Evolutionary conservation across 1,140 invertebrate species (phyloP).

Genomic region (Lasioglossum baleicum): DNA sequence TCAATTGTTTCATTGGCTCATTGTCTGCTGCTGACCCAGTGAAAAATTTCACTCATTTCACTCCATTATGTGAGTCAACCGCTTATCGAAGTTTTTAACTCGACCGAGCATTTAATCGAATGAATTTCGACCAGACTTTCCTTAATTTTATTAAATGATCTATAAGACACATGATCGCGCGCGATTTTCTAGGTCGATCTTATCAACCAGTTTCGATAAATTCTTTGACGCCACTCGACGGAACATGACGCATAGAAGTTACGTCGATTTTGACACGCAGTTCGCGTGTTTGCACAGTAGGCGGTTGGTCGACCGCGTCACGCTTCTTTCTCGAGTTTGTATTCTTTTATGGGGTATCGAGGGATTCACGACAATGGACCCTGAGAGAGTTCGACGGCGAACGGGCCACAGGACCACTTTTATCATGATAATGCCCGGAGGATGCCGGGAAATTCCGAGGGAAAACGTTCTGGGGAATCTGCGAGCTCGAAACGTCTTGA

Average conservation of each 20-base stretch:
- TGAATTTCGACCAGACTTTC: background rate
- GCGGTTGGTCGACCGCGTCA: conserved; percentile 50
- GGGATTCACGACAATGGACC: conserved; percentile 33
- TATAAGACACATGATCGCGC: background rate
- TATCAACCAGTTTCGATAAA: no score
- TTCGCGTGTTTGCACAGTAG: conserved; percentile 64
- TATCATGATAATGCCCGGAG: conserved; percentile 51
- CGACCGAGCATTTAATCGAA: background rate
- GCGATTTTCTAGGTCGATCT: no score
- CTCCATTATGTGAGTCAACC: background rate
- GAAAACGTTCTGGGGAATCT: conserved; percentile 31
- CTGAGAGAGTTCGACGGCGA: conserved; percentile 3
- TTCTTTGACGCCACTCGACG: no score
- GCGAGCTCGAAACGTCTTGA: background rate
- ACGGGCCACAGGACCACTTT: conserved; percentile 37
- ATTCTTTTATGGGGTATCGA: conserved; percentile 53
- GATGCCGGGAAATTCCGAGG: conserved; percentile 17
- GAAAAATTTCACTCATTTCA: no score
- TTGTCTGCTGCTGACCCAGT: no score
- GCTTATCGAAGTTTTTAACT: background rate
- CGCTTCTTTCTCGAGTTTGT: conserved; percentile 58
- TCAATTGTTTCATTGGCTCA: no score
- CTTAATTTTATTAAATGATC: background rate
- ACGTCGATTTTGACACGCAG: conserved; percentile 35
- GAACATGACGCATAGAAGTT: no score